Conservation (phyloP, 2,797 vertebrate species). For the Sebastes hubbsi region DNA sequence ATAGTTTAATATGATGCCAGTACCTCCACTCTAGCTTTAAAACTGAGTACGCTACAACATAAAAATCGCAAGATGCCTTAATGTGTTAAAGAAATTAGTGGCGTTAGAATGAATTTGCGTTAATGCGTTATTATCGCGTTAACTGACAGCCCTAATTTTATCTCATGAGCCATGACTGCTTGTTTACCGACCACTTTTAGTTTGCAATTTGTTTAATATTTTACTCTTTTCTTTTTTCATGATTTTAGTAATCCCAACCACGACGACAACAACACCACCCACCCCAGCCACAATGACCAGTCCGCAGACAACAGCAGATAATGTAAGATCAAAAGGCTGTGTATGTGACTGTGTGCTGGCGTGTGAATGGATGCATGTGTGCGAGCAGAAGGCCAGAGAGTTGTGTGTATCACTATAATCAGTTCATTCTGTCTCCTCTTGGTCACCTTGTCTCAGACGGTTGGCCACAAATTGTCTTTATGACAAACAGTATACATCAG, state of each 20-base stretch:
- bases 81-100: too few species aligned
- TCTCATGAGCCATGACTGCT: background rate
- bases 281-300: background rate
- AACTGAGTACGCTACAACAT: too few species aligned
- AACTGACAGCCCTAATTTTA: background rate
- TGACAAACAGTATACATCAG: background rate
- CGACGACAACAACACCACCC: background rate
- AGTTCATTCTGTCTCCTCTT: background rate
- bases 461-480: background rate
- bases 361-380: background rate
- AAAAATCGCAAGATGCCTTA: too few species aligned
- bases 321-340: slow-evolving; percentile 64
- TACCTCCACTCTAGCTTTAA: too few species aligned
- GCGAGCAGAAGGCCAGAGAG: background rate
- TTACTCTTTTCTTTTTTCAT: background rate
- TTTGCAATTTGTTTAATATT: background rate
- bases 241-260: background rate
- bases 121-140: too few species aligned
- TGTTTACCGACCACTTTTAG: background rate
- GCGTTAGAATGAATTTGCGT: too few species aligned
- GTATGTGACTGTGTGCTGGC: background rate
- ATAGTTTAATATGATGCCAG: too few species aligned
- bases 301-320: slow-evolving; percentile 40
- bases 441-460: background rate
- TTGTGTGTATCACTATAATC: background rate